phyloP scores from a whole-genome alignment of 2,888 invertebrate genomes.

The Dicyrtoma fusca region DNA sequence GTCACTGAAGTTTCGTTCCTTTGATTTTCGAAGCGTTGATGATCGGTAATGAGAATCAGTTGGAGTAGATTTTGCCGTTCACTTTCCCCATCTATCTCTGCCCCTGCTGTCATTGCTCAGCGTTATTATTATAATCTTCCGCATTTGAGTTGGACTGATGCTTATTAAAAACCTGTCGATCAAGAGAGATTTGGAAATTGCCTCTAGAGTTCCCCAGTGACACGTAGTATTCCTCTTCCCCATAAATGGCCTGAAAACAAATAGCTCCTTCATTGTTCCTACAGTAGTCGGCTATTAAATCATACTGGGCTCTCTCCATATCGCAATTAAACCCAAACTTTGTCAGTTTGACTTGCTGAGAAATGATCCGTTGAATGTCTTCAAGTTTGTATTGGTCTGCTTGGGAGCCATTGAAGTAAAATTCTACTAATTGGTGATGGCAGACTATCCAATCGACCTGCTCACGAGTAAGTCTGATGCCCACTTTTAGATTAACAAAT shows the following conservation, averaged over 20 bases:
- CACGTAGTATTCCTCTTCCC: constrained; percentile 10
- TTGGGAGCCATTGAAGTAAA: constrained; percentile 7
- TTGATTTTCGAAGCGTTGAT: too few species aligned
- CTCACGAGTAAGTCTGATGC: neutral
- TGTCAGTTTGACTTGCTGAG: neutral
- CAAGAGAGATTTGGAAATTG: constrained; percentile 7
- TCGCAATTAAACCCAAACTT: constrained; percentile 8
- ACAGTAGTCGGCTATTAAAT: neutral
- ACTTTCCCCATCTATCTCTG: too few species aligned
- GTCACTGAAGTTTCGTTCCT: too few species aligned
- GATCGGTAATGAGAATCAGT: too few species aligned
- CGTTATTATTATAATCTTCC: too few species aligned
- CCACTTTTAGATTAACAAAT: neutral
- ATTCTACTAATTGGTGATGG: neutral
- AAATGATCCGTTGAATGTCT: neutral
- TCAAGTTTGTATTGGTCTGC: neutral
- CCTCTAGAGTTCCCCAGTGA: constrained; percentile 10
- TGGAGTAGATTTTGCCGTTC: neutral
- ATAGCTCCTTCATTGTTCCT: neutral
- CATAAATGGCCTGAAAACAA: neutral
- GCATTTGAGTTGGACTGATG: too few species aligned
- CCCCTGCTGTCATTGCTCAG: too few species aligned
- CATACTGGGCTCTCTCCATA: neutral
- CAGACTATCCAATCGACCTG: constrained; percentile 11
- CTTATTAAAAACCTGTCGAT: neutral